Base-by-base conservation (phyloP, 2,888 invertebrate species). In the Synergus umbraculus region DNA sequence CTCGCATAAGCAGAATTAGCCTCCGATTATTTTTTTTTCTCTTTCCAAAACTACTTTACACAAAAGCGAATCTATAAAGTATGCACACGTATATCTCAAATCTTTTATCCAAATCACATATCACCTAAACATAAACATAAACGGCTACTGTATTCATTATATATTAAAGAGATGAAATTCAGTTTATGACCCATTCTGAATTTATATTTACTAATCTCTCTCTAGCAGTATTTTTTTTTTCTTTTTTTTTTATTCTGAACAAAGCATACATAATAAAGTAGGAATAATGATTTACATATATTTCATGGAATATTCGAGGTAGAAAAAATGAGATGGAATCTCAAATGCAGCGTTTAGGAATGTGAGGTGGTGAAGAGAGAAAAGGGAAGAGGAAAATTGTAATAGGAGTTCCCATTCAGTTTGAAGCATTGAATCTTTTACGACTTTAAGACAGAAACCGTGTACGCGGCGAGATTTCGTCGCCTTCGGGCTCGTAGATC, bases 361-460 rank as follows among this genome's bases (percentile, higher is more conserved):
- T 18, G 15, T 29, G 69, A 15, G 13, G 46, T 37, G n/a, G 7
- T 15, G 9, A 73, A 54, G 37, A 54, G 49, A n/a, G 73, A 66
- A 73, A 37, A 49, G 10, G n/a, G n/a, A 73, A 37, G 37, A 73
- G 49, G 49, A 73, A 73, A 73, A 80, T 81, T 83, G 54, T 73
- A 73, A 73, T 54, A 54, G 69, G 49, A 54, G 73, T 54, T 73
- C 81, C 85, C 83, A 87, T 82, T 85, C 83, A 86, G 86, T 86
- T 78, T 79, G 83, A 80, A 78, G 81, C 79, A 76, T 82, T 90
- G 88, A 90, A 90, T 90, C 85, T 89, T 90, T 90, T 85, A 90
- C 84, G 84, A 86, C 85, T 85, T 86, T 90, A 89, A 90, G 89
- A 89, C 90, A 88, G 87, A 90, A 90, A 89, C 84, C 90, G 83